Percentiles rank a stretch among this genome's conserved stretches.
Evolutionary conservation across 2,113 vertebrate genomes (phyloP).

Genomic region (Indri indri): DNA sequence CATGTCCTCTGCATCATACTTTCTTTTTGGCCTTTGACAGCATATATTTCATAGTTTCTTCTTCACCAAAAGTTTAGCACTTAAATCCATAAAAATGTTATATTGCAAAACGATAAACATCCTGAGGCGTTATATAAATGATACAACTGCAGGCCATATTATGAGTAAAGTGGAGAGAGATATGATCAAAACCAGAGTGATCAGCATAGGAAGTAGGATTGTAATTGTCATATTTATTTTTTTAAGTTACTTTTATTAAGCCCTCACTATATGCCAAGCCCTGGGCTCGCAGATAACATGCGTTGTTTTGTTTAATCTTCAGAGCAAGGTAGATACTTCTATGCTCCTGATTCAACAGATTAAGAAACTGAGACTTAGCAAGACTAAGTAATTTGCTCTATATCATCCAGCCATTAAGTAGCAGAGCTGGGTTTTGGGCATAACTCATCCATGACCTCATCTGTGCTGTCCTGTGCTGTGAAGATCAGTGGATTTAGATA

Average conservation of each 20-base stretch:
- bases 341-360: background rate
- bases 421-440: background rate
- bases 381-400: background rate
- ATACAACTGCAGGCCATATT: background rate
- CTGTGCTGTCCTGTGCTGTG: background rate
- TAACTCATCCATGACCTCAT: background rate
- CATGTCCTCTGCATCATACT: background rate
- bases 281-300: background rate
- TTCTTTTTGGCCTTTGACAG: background rate
- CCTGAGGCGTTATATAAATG: background rate
- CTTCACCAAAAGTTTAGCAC: background rate
- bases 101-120: background rate
- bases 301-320: background rate
- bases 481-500: background rate
- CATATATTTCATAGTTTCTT: slow-evolving; percentile 20
- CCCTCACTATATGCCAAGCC: background rate
- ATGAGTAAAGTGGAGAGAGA: background rate
- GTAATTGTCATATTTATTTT: background rate
- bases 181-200: slow-evolving; percentile 27
- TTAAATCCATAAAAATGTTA: background rate
- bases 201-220: background rate
- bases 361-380: background rate
- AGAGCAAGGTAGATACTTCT: background rate
- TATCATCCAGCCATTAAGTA: background rate
- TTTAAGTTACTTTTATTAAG: slow-evolving; percentile 3